Base-by-base conservation (phyloP, 2,888 invertebrate genomes). In the Lamellibrachia columna region DNA sequence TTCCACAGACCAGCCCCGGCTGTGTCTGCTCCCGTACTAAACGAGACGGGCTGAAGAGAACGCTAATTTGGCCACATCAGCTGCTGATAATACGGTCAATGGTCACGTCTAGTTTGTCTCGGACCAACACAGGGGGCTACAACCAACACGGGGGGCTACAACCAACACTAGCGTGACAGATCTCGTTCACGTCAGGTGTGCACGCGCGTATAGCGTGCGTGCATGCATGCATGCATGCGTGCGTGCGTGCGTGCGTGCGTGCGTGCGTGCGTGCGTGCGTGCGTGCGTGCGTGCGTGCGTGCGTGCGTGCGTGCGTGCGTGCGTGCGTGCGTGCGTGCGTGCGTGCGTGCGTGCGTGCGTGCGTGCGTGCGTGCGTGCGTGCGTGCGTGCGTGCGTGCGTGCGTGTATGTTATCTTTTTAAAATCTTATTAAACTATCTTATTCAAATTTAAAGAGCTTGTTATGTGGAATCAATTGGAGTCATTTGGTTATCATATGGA, bases 151-250 rank as follows among this genome's bases (percentile, higher is more conserved):
- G 75, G 75, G 6, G 75, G 75, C 75, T 22, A 58, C 15, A 58
- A 15, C 75, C 75, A 22, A 75, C 15, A 3, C 15, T 75, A 1
- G 75, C 75, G 75, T 75, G 75, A 22, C 75, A 75, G 22, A n/a
- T 75, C 75, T 75, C n/a, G 75, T 15, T 75, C 75, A 75, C 75
- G 75, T 75, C 75, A 75, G 75, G 75, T 75, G 75, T 60, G 15
- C 22, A 15, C 3, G 22, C 22, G 11, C 8, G 11, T 60, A 60
- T 55, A 40, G 58, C 58, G 7, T 58, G 58, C 7, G 58, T 60
- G 15, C 22, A 15, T 7, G 22, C 22, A 2, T 60, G 11, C 22
- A 9, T 55, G 58, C 58, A 0, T 58, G 58, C 7, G 58, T 58
- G 58, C 7, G 7, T 58, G 58, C 7, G 7, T 58, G 7, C 7